Percentiles rank a stretch among this genome's conserved stretches.
phyloP scores from a whole-genome alignment of 2,113 vertebrate genomes.

The Hypanus sabinus region DNA sequence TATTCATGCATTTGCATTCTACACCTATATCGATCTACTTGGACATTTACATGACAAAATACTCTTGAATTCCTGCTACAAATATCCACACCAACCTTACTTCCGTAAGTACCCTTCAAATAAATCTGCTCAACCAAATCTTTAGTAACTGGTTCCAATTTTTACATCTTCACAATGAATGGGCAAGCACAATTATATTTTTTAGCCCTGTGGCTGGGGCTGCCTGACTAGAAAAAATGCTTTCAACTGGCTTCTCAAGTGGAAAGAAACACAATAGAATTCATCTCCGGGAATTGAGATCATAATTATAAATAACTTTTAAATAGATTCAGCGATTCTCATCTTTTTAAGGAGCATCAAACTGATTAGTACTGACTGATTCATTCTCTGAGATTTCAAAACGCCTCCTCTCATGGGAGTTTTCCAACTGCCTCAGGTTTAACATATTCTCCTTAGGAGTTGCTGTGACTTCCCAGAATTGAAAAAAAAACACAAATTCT shows the following conservation, averaged over 20 bases:
- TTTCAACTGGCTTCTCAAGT: neutral
- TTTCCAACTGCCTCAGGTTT: conserved; percentile 6
- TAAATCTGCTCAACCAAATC: no score
- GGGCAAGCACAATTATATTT: no score
- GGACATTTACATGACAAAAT: no score
- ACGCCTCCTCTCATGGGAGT: neutral
- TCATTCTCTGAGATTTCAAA: conserved; percentile 17
- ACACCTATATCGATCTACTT: no score
- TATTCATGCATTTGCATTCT: no score
- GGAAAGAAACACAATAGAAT: neutral
- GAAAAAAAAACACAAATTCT: neutral
- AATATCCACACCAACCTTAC: no score
- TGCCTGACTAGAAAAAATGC: neutral
- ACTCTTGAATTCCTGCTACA: no score
- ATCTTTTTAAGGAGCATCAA: conserved; percentile 7
- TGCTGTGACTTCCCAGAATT: neutral
- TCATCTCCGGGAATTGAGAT: neutral
- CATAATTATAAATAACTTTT: conserved; percentile 15
- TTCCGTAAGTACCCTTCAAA: no score
- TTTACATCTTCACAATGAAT: no score
- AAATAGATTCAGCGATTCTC: neutral
- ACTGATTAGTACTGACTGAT: neutral
- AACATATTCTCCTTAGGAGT: neutral
- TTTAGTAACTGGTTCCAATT: no score
- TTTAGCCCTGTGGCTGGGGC: no score